Percentiles rank a stretch among this genome's conserved stretches.
Evolutionary conservation across 2,113 vertebrate species (phyloP).

Genomic region (Leptodactylus fuscus): DNA sequence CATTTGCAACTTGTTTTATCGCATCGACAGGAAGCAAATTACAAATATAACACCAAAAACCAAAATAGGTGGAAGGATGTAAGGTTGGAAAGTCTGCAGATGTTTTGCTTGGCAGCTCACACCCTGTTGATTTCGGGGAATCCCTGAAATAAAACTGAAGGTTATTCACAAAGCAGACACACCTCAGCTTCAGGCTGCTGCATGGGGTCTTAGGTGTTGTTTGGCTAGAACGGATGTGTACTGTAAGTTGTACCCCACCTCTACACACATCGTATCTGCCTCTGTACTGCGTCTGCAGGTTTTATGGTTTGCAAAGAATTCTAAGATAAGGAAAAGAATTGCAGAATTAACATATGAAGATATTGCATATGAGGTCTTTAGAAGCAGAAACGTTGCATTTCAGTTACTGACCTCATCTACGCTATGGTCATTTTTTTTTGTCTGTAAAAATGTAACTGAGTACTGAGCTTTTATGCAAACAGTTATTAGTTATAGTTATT

Average conservation of each 20-base stretch:
- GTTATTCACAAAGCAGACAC: conserved; percentile 1
- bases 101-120: conserved; percentile 16
- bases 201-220: background rate
- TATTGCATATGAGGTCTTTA: background rate
- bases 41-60: background rate
- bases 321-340: background rate
- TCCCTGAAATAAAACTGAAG: conserved; percentile 23
- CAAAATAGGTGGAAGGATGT: conserved; percentile 24
- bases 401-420: too few species aligned
- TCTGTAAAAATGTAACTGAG: too few species aligned
- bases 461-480: too few species aligned
- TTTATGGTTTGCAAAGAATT: background rate
- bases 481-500: too few species aligned
- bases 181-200: conserved; percentile 12
- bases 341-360: background rate
- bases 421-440: too few species aligned
- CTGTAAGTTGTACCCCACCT: background rate
- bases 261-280: background rate
- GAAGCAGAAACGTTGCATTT: too few species aligned
- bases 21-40: background rate
- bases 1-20: background rate
- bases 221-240: conserved; percentile 14
- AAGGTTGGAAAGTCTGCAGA: conserved; percentile 24
- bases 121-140: conserved; percentile 34
- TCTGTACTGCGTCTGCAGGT: background rate